Evolutionary conservation across 2,797 vertebrate species (phyloP), one percentile per base, ranked within the genome.

Genomic region (Rallus crepitans): DNA sequence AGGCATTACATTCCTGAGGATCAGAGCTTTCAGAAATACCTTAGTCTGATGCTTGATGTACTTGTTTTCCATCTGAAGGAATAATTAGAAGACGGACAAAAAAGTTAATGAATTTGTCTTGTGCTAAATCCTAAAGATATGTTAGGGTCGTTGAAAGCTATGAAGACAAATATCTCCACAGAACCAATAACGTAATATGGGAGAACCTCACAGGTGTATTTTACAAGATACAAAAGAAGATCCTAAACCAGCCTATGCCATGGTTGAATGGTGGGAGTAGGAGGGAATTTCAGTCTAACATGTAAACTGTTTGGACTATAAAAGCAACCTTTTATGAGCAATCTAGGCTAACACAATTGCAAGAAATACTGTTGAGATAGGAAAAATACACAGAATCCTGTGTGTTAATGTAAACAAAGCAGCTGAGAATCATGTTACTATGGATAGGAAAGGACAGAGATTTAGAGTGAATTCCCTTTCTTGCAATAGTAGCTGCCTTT

Each of bases 21-120:
- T 40, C 56, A 89, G 86, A 79, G 63, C 83, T 73, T 70, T 53
- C 86, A 79, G 63, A 64, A 80, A 53, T 25, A 59, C 66, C 82
- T 91, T 59, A 53, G 84, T 78, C 78, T 89, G 72, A 72, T 90
- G 30, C 75, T 94, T 66, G 11, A 39, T 59, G 59, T 42, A 7
- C 50, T 78, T 57, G 28, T 59, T 18, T 61, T 79, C 72, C 59
- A 89, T 23, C 52, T 37, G 52, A 56, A 87, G 59, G 69, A 61
- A 87, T 53, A 90, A 76, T 69, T 27, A 83, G 6, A 76, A 86
- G 42, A 52, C 2, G 28, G 37, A 77, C 28, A 60, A 70, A 90
- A 59, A 77, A 19, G n/a, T 61, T 17, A 16, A 2, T 48, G 21
- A 30, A 40, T 92, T 94, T 76, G 6, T 84, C 63, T 28, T 45